Evolutionary conservation across 2,113 vertebrate genomes (phyloP), one percentile per base, ranked within the genome.

Genomic region (Pluvianellus socialis): DNA sequence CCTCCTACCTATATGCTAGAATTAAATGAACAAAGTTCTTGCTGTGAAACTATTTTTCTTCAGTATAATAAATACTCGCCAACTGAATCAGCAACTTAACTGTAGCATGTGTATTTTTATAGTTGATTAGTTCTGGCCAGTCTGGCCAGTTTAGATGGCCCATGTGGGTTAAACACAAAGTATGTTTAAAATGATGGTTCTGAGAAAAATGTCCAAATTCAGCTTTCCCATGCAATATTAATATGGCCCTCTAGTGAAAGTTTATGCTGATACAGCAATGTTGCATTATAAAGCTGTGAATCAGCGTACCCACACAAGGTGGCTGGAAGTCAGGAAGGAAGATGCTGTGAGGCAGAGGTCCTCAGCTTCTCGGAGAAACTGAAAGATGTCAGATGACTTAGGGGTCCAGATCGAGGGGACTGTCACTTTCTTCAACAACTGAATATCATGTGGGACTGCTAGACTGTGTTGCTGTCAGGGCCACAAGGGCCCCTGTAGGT

Each of bases 381-480:
- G 45, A 74, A 74, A 74, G 55, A 73, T 35, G 18, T 40, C 65
- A 65, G 28, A 56, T 52, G 45, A 49, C 11, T 14, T 35, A 65
- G 21, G 27, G 17, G 16, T 74, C 40, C 45, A 42, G 38, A 50
- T 40, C 55, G 28, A 55, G 10, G 15, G 7, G 45, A 26, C 14
- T 71, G 45, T 27, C 0, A 32, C 71, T 61, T 63, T 73, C 63
- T 86, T 86, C 30, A 86, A 9, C 17, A 68, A 16, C 21, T 7
- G n/a, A 62, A 10, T 44, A n/a, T 9, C 0, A 0, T 17, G 23
- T 52, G 38, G 38, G 21, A 18, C 1, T 20, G 56, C 32, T 33
- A 22, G 55, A 42, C 20, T 42, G 17, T 18, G 1, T 27, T 79
- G 72, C 77, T 77, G 9, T 8, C 53, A 68, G 53, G 45, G 52